These are phyloP conservation scores for Coleophora deauratella DNA, from an alignment of 2,888 invertebrate species.

Conservation along the genomic window DNA sequence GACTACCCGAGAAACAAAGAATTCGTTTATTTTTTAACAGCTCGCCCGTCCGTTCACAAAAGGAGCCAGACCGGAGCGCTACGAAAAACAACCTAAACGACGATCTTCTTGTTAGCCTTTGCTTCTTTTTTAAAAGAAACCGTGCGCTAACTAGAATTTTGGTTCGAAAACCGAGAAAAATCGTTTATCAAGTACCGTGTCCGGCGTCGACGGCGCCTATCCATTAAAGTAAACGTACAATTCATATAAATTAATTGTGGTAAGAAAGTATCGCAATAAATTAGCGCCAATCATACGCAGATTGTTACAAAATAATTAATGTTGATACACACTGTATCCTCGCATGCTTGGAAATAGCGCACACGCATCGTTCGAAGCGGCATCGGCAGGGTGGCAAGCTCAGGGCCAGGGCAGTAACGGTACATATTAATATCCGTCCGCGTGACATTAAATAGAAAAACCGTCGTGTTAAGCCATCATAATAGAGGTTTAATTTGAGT, in stretches of 20 bases:
- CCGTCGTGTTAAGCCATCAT: constrained; percentile 43
- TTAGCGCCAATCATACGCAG: constrained; percentile 24
- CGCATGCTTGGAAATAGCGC: not conserved
- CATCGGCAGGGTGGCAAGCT: constrained; percentile 24
- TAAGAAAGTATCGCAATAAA: constrained; percentile 31
- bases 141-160: constrained; percentile 72
- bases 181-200: no score
- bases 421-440: constrained; percentile 33
- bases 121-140: constrained; percentile 60
- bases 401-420: constrained; percentile 36
- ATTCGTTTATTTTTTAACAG: constrained; percentile 74
- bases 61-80: constrained; percentile 32
- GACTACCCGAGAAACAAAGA: constrained; percentile 74
- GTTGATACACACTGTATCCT: no score
- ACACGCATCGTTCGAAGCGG: not conserved
- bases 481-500: constrained; percentile 57
- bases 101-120: constrained; percentile 69
- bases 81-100: constrained; percentile 70
- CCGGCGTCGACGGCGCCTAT: constrained; percentile 57
- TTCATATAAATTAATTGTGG: constrained; percentile 59
- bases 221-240: constrained; percentile 46
- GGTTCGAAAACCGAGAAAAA: constrained; percentile 70
- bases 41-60: constrained; percentile 70
- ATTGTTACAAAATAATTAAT: no score
- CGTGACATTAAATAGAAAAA: constrained; percentile 45